A percentile compares a stretch with the other conserved stretches of the same genome.
Evolutionary conservation across 2,888 invertebrate genomes (phyloP).

Genomic region (Notodonta ziczac): DNA sequence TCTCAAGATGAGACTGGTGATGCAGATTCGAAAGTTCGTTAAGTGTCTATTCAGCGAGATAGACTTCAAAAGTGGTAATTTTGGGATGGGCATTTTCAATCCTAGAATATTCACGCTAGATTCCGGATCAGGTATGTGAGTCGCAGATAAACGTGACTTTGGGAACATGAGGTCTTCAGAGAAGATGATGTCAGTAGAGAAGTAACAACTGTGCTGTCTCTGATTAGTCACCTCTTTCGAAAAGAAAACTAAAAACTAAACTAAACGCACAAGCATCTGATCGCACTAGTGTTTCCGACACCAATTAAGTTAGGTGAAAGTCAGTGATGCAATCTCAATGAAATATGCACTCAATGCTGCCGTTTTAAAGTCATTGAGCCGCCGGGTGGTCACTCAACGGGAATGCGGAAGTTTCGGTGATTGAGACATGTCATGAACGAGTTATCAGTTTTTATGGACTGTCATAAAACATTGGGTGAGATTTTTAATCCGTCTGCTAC

Average conservation of each 20-base stretch:
- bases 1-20: not conserved
- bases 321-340: not conserved
- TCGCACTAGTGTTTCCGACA: not conserved
- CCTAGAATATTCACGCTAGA: too few relatives aligned
- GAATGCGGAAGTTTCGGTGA: conserved; percentile 3
- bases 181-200: too few relatives aligned
- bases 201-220: too few relatives aligned
- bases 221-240: too few relatives aligned
- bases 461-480: not conserved
- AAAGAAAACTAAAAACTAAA: too few relatives aligned
- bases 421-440: conserved; percentile 4
- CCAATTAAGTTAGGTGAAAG: not conserved
- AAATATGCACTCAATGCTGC: not conserved
- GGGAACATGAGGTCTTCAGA: too few relatives aligned
- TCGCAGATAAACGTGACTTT: too few relatives aligned
- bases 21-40: too few relatives aligned
- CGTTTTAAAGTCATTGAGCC: not conserved
- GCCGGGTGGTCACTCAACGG: not conserved
- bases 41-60: too few relatives aligned
- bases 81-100: too few relatives aligned
- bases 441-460: not conserved
- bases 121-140: too few relatives aligned
- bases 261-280: not conserved
- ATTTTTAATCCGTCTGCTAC: not conserved
- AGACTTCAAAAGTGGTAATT: too few relatives aligned